These are phyloP conservation scores for Philonicus albiceps DNA, from an alignment of 2,888 invertebrate genomes.

Conservation along the genomic window DNA sequence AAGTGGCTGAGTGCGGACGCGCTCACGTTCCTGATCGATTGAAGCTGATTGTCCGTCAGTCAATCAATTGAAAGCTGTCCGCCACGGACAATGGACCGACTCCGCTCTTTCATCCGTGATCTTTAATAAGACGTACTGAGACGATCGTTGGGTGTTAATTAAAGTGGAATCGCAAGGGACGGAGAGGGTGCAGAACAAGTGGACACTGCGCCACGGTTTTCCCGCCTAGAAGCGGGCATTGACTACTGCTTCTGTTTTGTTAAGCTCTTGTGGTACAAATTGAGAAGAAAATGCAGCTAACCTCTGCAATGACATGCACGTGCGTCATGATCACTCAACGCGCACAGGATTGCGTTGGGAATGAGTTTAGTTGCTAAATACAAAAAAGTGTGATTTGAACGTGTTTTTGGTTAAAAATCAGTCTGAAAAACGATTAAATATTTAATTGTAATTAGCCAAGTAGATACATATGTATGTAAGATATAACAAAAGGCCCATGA, in stretches of 20 bases:
- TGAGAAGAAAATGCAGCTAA: neutral
- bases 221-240: slow-evolving; percentile 6
- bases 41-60: slow-evolving; percentile 41
- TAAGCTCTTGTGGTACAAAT: neutral
- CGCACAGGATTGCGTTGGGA: no score
- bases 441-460: no score
- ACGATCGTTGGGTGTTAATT: slow-evolving; percentile 22
- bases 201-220: neutral
- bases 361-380: no score
- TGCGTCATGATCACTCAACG: neutral
- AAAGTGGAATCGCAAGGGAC: neutral
- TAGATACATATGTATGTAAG: no score
- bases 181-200: neutral
- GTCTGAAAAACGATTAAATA: no score
- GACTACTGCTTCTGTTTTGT: slow-evolving; percentile 22
- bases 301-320: neutral
- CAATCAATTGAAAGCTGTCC: slow-evolving; percentile 41
- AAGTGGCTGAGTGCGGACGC: slow-evolving; percentile 9
- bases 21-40: slow-evolving; percentile 39
- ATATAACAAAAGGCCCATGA: no score
- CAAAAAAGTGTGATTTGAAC: no score
- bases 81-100: slow-evolving; percentile 4
- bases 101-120: neutral
- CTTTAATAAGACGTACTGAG: neutral
- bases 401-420: no score